These are phyloP conservation scores for Actinostola sp. DNA, from an alignment of 92 coral and sea anemone genomes.

Conservation along the genomic window DNA sequence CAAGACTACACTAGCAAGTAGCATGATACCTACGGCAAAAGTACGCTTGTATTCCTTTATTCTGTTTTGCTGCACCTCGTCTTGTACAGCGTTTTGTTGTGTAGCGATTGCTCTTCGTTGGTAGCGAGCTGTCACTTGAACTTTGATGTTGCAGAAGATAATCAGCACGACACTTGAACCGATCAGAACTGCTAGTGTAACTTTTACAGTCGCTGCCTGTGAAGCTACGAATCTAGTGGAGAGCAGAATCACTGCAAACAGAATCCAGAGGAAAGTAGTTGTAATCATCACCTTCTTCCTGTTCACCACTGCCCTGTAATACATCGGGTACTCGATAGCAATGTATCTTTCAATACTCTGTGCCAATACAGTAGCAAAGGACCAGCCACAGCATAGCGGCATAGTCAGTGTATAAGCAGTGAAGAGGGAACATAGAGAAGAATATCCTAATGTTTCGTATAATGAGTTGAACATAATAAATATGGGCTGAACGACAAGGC, in stretches of 20 bases:
- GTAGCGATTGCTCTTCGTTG: not conserved
- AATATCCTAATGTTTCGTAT: not conserved
- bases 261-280: not conserved
- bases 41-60: not conserved
- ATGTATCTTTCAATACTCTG: not conserved
- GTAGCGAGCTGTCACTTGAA: not conserved
- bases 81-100: not conserved
- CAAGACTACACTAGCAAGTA: not conserved
- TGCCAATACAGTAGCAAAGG: not conserved
- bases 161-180: not conserved
- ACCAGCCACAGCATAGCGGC: conserved; percentile 3
- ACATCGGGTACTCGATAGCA: not conserved
- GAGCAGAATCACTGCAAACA: not conserved
- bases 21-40: not conserved
- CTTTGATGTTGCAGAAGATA: not conserved
- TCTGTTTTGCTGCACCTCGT: not conserved
- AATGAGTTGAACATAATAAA: not conserved
- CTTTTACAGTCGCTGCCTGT: too few relatives aligned
- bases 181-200: not conserved
- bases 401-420: not conserved
- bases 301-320: not conserved
- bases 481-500: not conserved
- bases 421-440: not conserved
- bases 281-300: not conserved
- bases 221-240: not conserved